Percentiles rank a stretch among this genome's conserved stretches.
These are phyloP conservation scores for Pterostichus madidus DNA, from an alignment of 2,888 invertebrate species.

Conservation along the genomic window DNA sequence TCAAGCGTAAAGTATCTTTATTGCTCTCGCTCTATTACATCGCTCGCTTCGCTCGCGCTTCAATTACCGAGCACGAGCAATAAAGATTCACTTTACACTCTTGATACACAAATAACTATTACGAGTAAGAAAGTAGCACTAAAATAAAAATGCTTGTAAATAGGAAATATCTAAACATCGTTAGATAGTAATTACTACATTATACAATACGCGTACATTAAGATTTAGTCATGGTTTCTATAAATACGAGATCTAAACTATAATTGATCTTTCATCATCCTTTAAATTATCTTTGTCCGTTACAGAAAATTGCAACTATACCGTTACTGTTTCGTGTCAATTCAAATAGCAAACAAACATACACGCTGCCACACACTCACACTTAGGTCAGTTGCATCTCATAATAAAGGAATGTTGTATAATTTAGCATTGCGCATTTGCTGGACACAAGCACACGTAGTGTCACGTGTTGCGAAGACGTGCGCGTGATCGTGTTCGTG, in stretches of 20 bases:
- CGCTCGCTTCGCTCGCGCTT: too few relatives aligned
- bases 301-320: neutral
- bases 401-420: neutral
- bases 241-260: neutral
- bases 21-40: too few relatives aligned
- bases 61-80: too few relatives aligned
- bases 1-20: too few relatives aligned
- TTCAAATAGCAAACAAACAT: slow-evolving; percentile 19
- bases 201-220: neutral
- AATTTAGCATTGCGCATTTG: neutral
- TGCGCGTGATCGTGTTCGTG: slow-evolving; percentile 16
- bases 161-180: too few relatives aligned
- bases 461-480: slow-evolving; percentile 12
- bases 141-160: too few relatives aligned
- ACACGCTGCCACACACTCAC: neutral
- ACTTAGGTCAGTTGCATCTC: neutral
- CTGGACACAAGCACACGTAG: neutral
- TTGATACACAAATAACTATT: too few relatives aligned
- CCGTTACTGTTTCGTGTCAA: slow-evolving; percentile 17
- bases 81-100: too few relatives aligned
- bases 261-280: slow-evolving; percentile 1
- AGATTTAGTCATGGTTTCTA: neutral
- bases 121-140: too few relatives aligned
- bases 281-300: neutral
- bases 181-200: too few relatives aligned